Evolutionary conservation across 2,113 vertebrate species (phyloP), one percentile per base, ranked within the genome.

Genomic region (Serilophus lunatus): DNA sequence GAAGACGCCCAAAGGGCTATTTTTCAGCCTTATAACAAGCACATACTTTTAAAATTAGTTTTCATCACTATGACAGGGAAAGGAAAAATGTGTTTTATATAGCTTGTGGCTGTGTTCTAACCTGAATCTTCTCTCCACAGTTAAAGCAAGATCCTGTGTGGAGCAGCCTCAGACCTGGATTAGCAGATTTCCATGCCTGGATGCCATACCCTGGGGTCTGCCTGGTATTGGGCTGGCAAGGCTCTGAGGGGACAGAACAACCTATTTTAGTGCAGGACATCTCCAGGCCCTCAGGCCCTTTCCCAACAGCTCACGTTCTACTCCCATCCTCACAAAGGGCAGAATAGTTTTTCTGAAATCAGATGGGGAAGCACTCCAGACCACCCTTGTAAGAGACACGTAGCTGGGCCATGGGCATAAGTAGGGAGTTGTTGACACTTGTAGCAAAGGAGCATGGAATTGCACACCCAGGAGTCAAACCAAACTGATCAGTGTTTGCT

Each of bases 391-490:
- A 12, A 25, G 3, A 76, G 17, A 23, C 9, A 13, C 0, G 5
- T 44, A 33, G 20, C 11, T 76, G 42, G 23, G 29, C 2, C 18
- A 33, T 0, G 0, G 25, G 25, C 0, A 0, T 16, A 51, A 49
- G 38, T 29, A 28, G 26, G 7, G 7, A 5, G 0, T 20, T 24
- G 69, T 26, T 82, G 71, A n/a, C 22, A 28, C 24, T 35, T 8
- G 0, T 4, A 35, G 25, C 9, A 54, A 31, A 12, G n/a, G 59
- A 7, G 64, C 13, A 5, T 16, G 60, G 71, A 56, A n/a, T 8
- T 60, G 19, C 31, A n/a, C 23, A 44, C 3, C 31, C 26, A 0
- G 1, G 20, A 45, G 49, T 45, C 28, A 90, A 64, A 54, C 5
- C 13, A 7, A 53, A 49, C 6, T 1, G 0, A 6, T 6, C 24